Evolutionary conservation across 53 echinoderm and acorn worm species (phyloP).

Genomic region (Echinarachnius parma): DNA sequence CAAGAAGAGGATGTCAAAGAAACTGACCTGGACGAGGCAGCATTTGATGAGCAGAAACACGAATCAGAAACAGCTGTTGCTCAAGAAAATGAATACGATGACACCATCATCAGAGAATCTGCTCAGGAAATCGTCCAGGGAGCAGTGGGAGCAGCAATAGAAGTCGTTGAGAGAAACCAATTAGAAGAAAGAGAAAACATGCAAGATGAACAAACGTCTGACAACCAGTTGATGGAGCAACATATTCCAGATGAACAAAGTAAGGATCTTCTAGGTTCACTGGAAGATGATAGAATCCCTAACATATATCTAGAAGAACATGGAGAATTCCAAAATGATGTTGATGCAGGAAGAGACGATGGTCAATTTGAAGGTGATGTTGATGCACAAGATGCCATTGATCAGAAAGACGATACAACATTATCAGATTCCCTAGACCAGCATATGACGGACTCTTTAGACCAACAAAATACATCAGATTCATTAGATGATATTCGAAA

Average conservation of each 20-base stretch:
- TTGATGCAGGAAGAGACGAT: conserved; percentile 20
- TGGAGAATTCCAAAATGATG: conserved; percentile 27
- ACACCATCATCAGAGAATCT: conserved; percentile 30
- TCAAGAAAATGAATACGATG: neutral
- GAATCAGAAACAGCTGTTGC: conserved; percentile 3
- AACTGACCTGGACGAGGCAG: conserved; percentile 28
- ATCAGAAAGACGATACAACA: conserved; percentile 42
- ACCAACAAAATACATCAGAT: conserved; percentile 34
- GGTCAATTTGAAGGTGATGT: neutral
- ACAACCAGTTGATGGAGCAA: neutral
- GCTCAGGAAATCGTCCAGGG: conserved; percentile 30
- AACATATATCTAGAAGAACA: conserved; percentile 1
- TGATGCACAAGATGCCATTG: neutral
- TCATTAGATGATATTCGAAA: conserved; percentile 38
- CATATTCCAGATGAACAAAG: neutral
- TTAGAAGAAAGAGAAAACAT: conserved; percentile 5
- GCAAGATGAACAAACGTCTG: neutral
- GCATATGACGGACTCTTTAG: neutral
- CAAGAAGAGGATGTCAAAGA: conserved; percentile 4
- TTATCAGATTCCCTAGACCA: conserved; percentile 30
- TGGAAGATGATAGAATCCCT: neutral
- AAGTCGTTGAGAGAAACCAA: conserved; percentile 38
- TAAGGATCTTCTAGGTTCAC: neutral
- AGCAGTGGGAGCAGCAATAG: conserved; percentile 35
- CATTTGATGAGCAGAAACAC: neutral